These are phyloP conservation scores for Oryzaephilus surinamensis DNA, from an alignment of 1,140 invertebrate genomes.

Conservation along the genomic window DNA sequence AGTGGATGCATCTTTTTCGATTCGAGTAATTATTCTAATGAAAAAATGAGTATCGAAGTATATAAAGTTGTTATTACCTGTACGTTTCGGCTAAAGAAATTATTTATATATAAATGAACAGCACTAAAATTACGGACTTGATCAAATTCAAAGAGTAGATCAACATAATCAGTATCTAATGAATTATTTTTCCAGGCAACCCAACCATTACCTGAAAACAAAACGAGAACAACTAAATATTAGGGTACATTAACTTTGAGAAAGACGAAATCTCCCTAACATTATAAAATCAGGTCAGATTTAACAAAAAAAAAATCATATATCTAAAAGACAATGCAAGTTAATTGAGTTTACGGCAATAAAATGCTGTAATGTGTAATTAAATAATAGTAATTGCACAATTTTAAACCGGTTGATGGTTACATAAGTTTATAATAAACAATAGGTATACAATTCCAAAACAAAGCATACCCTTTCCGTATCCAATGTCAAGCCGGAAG, in stretches of 20 bases:
- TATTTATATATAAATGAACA: constrained; percentile 59
- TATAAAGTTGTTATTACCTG: no score
- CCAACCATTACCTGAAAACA: constrained; percentile 59
- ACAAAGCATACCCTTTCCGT: constrained; percentile 44
- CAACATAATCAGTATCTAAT: constrained; percentile 41
- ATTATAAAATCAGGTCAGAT: constrained; percentile 1
- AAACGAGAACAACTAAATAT: not conserved
- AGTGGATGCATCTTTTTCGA: not conserved
- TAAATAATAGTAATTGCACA: no score
- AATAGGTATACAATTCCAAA: not conserved
- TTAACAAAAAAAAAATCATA: not conserved
- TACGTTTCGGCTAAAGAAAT: constrained; percentile 55
- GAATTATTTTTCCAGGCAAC: constrained; percentile 65
- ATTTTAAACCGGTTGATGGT: no score
- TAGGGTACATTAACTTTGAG: not conserved
- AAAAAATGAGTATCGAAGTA: constrained; percentile 17
- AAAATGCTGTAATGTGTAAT: no score
- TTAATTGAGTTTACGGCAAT: no score
- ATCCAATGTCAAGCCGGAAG: constrained; percentile 51
- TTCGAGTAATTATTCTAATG: not conserved
- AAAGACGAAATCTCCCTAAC: no score
- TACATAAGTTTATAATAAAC: no score
- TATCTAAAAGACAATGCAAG: no score
- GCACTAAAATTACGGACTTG: constrained; percentile 52
- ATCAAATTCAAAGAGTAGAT: constrained; percentile 59